Evolutionary conservation across 2,113 vertebrate genomes (phyloP).

Genomic region (Apteryx mantelli): DNA sequence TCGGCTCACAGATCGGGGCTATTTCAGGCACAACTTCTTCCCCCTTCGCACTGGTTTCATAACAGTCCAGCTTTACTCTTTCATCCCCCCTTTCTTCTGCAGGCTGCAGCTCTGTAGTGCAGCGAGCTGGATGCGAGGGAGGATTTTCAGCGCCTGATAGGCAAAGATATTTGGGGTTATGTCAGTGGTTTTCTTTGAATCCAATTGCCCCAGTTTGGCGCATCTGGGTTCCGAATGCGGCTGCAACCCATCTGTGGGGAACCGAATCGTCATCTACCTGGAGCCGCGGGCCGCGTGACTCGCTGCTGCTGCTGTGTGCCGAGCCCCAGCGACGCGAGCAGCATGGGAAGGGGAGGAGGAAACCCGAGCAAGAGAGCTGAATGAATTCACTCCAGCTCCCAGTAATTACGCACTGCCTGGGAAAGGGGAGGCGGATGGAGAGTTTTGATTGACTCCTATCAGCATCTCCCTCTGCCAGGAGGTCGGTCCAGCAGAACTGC

Average conservation of each 20-base stretch:
- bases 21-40: neutral
- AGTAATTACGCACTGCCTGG: neutral
- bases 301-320: neutral
- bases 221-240: neutral
- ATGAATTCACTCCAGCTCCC: constrained; percentile 36
- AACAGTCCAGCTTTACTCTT: constrained; percentile 7
- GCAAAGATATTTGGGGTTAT: neutral
- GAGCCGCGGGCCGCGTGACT: neutral
- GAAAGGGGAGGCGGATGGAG: neutral
- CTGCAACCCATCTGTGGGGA: neutral
- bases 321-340: neutral
- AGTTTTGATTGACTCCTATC: neutral
- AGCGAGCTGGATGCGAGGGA: neutral
- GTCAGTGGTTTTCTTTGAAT: neutral
- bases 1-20: neutral
- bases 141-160: neutral
- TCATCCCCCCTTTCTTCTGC: neutral
- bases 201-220: neutral
- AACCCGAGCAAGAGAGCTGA: neutral
- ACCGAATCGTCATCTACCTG: constrained; percentile 2
- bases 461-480: neutral
- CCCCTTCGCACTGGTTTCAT: neutral
- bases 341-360: constrained; percentile 22
- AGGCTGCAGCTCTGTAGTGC: neutral
- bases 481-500: neutral